Evolutionary conservation across 1,140 invertebrate species (phyloP).

Genomic region (Meloidogyne chitwoodi): DNA sequence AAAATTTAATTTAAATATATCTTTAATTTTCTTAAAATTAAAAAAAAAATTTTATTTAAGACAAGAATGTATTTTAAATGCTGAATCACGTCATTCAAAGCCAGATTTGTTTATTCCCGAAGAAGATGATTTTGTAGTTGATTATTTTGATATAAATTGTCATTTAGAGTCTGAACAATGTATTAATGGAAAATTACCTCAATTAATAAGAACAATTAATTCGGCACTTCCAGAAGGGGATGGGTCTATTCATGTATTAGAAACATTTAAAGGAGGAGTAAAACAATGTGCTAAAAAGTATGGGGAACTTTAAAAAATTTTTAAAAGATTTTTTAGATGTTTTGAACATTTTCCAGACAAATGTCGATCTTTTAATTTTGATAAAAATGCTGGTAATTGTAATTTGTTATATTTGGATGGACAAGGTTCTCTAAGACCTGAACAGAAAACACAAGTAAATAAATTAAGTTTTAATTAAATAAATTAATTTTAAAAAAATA

Average conservation of each 20-base stretch:
- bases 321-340: constrained; percentile 28
- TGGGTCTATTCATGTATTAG: constrained; percentile 52
- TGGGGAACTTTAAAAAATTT: background rate
- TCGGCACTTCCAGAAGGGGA: constrained; percentile 57
- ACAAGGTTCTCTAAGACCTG: constrained; percentile 51
- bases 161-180: constrained; percentile 53
- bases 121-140: constrained; percentile 58
- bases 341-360: constrained; percentile 51
- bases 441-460: constrained; percentile 41
- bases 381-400: constrained; percentile 48
- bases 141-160: constrained; percentile 60
- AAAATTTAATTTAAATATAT: too few species aligned
- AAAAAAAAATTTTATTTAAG: background rate
- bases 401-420: constrained; percentile 58
- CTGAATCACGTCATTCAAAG: constrained; percentile 54
- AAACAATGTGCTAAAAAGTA: constrained; percentile 16
- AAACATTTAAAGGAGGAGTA: constrained; percentile 24
- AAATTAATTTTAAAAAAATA: background rate
- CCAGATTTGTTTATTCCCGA: constrained; percentile 60
- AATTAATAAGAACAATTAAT: constrained; percentile 52
- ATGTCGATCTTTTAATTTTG: constrained; percentile 58
- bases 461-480: background rate
- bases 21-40: too few species aligned
- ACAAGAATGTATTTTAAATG: constrained; percentile 59
- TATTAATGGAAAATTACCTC: constrained; percentile 20